Evolutionary conservation across 2,113 vertebrate species (phyloP).

Genomic region (Pelodiscus sinensis): DNA sequence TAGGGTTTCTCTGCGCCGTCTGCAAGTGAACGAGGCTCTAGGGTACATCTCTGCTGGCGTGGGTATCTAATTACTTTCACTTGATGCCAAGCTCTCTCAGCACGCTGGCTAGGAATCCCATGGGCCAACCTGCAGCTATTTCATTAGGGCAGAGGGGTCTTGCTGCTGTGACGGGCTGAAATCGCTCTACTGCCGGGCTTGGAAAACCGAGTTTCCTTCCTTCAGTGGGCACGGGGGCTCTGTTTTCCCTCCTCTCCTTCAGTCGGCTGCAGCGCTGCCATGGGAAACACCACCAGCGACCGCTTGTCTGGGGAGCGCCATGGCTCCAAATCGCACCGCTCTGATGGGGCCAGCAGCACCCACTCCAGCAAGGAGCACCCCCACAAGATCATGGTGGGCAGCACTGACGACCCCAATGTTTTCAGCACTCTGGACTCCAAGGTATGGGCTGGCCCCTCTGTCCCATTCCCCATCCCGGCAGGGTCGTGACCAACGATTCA

Average conservation of each 20-base stretch:
- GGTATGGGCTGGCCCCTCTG: constrained; percentile 71
- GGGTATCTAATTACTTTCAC: not conserved
- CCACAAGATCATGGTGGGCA: constrained; percentile 94
- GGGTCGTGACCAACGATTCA: not conserved
- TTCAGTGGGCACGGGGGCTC: not conserved
- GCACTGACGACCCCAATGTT: constrained; percentile 93
- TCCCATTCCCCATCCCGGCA: not conserved
- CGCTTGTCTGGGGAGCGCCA: constrained; percentile 89
- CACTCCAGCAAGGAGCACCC: constrained; percentile 85
- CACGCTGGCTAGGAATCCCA: not conserved
- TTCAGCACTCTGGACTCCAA: constrained; percentile 92
- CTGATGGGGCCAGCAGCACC: constrained; percentile 79
- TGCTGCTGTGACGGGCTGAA: constrained; percentile 14
- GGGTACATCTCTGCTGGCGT: not conserved
- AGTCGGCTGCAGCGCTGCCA: constrained; percentile 63
- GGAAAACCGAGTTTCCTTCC: fast-evolving
- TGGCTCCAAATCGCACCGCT: constrained; percentile 88
- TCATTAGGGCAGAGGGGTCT: constrained; percentile 52
- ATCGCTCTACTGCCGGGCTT: not conserved
- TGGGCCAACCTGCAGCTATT: constrained; percentile 1
- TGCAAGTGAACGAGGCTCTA: constrained; percentile 37
- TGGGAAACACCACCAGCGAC: constrained; percentile 96
- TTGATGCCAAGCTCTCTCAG: not conserved
- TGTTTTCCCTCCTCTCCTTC: not conserved
- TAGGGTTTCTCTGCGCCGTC: not conserved